phyloP scores from a whole-genome alignment of 2,888 invertebrate species.

The Nesidiocoris tenuis region DNA sequence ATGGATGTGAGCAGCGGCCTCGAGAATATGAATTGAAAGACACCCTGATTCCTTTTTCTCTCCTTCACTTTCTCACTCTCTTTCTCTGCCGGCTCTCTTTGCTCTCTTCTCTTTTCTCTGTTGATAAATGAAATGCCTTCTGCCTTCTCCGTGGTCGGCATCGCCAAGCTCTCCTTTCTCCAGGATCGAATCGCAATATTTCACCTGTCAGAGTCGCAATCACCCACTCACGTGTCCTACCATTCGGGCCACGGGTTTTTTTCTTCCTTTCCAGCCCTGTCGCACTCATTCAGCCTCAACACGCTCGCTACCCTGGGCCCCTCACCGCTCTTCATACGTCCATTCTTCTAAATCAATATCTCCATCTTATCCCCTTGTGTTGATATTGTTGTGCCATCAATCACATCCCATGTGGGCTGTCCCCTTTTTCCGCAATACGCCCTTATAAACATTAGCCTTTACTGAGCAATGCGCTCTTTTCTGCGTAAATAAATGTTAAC shows the following conservation, averaged over 20 bases:
- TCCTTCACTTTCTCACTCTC: background rate
- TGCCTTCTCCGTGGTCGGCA: slow-evolving; percentile 42
- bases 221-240: slow-evolving; percentile 40
- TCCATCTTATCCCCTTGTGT: slow-evolving; percentile 39
- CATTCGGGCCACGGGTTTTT: background rate
- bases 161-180: slow-evolving; percentile 31
- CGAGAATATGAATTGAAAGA: slow-evolving; percentile 45
- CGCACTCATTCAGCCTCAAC: background rate
- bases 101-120: slow-evolving; percentile 6
- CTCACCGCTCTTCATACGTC: background rate
- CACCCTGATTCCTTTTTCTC: slow-evolving; percentile 44
- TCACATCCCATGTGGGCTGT: slow-evolving; percentile 38
- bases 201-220: slow-evolving; percentile 44
- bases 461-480: background rate
- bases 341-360: slow-evolving; percentile 39
- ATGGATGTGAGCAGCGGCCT: slow-evolving; percentile 39
- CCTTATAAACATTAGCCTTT: slow-evolving; percentile 29
- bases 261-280: background rate
- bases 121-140: slow-evolving; percentile 43
- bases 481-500: background rate
- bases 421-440: slow-evolving; percentile 13
- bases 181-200: slow-evolving; percentile 44
- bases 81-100: background rate
- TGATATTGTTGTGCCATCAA: slow-evolving; percentile 41
- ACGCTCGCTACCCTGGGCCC: background rate